Base-by-base conservation (phyloP, 2,888 invertebrate genomes). In the Sialis fuliginosa region DNA sequence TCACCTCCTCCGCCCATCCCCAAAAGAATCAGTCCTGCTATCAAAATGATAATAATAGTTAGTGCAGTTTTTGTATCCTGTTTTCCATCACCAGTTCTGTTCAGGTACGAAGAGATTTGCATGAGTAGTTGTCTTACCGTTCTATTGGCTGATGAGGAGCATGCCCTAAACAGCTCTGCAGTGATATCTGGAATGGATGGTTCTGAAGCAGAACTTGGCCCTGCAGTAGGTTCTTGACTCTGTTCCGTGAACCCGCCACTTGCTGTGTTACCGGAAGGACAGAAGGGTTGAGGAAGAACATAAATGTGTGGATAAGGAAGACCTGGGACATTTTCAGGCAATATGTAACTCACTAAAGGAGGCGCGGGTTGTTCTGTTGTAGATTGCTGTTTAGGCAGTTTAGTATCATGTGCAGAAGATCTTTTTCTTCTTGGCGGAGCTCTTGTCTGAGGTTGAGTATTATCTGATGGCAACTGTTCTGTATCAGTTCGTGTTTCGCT, bases 1-100 rank as follows among this genome's bases (percentile, higher is more conserved):
- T 79, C 74, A 50, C 67, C 69, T 44, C 67, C 67, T 51, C 78
- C 76, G 52, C 77, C 78, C 50, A 81, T 79, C 45, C 83, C 78
- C 52, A 86, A 71, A 63, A 89, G 71, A 51, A 89, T 73, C 49
- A 89, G 69, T 10, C 81, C 83, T 45, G 84, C 82, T 35, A 89
- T 75, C 51, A 89, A 68, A 45, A 89, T 74, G 49, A 90, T 70
- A 51, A 89, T 74, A 58, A 88, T 80, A 48, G 87, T 79, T 55
- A 87, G 69, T 5, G 84, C 79, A 58, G 85, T 77, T 57, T 84
- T 81, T 50, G 81, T 69, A 57, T 84, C 80, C 50, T 79, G 77
- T 55, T 83, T 76, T 56, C 79, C 75, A 53, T 83, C 75, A 6
- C 75, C 71, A 43, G 73, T 72, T 52, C 72, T 71, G 41, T 78